Conservation (phyloP, 2,113 vertebrate species). For the Xiphorhynchus elegans region DNA sequence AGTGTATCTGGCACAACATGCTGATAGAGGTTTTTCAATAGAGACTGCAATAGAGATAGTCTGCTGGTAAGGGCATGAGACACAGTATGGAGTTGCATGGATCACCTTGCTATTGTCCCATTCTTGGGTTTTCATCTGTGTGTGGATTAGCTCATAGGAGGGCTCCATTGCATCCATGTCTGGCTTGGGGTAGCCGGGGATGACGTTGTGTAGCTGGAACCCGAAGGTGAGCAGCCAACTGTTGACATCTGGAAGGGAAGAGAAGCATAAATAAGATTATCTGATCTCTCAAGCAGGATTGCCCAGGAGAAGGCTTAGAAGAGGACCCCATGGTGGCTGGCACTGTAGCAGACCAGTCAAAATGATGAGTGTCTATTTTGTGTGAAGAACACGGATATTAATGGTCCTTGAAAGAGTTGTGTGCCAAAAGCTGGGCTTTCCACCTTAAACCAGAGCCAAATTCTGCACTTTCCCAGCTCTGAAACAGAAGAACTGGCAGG, state of each 20-base stretch:
- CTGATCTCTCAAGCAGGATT: not conserved
- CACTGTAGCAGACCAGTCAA: not conserved
- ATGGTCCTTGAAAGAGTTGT: not conserved
- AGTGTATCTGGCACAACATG: slow-evolving; percentile 16
- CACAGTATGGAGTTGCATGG: not conserved
- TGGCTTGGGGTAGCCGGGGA: slow-evolving; percentile 93
- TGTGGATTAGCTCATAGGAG: slow-evolving; percentile 90
- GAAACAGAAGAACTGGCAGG: not conserved
- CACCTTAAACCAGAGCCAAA: not conserved
- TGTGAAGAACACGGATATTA: not conserved
- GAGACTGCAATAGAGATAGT: not conserved
- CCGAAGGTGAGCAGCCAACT: slow-evolving; percentile 98
- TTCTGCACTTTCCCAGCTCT: not conserved
- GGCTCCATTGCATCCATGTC: slow-evolving; percentile 89
- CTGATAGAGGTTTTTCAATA: not conserved
- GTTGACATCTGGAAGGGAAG: slow-evolving; percentile 88
- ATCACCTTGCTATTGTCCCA: slow-evolving; percentile 98
- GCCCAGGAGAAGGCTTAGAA: not conserved
- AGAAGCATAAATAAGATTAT: slow-evolving; percentile 39
- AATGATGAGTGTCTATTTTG: not conserved
- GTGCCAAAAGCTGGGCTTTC: not conserved
- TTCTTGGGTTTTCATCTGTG: slow-evolving; percentile 96
- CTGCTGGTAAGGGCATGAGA: not conserved
- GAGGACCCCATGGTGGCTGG: not conserved
- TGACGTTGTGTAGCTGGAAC: slow-evolving; percentile 98